Percentiles rank a stretch among this genome's conserved stretches.
Conservation (phyloP, 1,140 invertebrate genomes). For the Pomacea maculata region DNA sequence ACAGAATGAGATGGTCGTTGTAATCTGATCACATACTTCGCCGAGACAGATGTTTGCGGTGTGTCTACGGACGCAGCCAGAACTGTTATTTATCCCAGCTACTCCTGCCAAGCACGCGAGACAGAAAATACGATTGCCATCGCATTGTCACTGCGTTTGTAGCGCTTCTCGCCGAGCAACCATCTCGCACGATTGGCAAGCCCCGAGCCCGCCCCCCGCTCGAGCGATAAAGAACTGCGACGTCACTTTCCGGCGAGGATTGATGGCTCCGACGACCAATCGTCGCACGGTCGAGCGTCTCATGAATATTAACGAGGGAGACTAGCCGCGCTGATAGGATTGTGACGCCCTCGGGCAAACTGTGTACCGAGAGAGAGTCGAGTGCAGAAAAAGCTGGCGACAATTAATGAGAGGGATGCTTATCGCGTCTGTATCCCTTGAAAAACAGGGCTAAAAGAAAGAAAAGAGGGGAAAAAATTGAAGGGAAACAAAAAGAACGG, state of each 20-base stretch:
- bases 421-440: not conserved
- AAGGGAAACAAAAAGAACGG: not conserved
- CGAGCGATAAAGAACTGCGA: not conserved
- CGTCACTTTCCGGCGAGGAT: not conserved
- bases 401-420: not conserved
- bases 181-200: not conserved
- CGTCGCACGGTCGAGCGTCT: not conserved
- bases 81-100: not conserved
- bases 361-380: not conserved
- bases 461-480: too few relatives aligned
- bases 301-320: constrained; percentile 13
- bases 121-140: not conserved
- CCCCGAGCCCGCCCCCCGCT: not conserved
- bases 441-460: not conserved
- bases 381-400: not conserved
- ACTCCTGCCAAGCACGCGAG: not conserved
- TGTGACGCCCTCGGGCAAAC: not conserved
- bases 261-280: constrained; percentile 13
- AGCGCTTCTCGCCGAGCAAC: not conserved
- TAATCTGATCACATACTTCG: too few relatives aligned
- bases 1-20: too few relatives aligned
- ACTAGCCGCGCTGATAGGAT: constrained; percentile 14
- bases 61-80: not conserved
- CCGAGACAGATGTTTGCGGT: too few relatives aligned
- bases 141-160: not conserved